phyloP scores from a whole-genome alignment of 1,140 invertebrate species.

The Nixonia krombeini region DNA sequence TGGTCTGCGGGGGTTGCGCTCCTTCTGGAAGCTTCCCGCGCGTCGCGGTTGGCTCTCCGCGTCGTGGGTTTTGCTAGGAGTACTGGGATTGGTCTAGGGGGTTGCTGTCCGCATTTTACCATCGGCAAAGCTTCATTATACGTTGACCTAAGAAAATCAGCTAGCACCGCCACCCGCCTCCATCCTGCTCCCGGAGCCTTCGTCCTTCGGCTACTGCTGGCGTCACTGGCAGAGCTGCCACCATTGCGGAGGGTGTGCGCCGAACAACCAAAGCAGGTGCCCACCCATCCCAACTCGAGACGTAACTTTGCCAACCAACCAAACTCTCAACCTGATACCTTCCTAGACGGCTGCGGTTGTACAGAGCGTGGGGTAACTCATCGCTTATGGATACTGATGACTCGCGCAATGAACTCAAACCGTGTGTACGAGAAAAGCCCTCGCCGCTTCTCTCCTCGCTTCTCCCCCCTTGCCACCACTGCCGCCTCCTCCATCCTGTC shows the following conservation, averaged over 20 bases:
- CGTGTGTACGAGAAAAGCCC: conserved; percentile 47
- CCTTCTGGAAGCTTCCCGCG: conserved; percentile 22
- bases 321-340: conserved; percentile 44
- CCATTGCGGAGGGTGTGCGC: conserved; percentile 48
- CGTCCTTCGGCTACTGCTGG: conserved; percentile 53
- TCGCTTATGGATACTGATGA: conserved; percentile 73
- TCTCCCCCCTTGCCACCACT: not conserved
- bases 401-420: conserved; percentile 71
- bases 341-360: conserved; percentile 18
- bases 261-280: conserved; percentile 67
- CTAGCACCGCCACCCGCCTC: conserved; percentile 53
- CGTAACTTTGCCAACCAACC: conserved; percentile 37
- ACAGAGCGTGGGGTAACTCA: conserved; percentile 63
- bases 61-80: conserved; percentile 30
- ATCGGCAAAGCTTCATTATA: conserved; percentile 67
- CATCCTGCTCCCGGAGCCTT: conserved; percentile 38
- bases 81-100: conserved; percentile 55
- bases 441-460: conserved; percentile 13
- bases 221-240: conserved; percentile 42
- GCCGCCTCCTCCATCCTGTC: conserved; percentile 1
- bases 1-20: conserved; percentile 50
- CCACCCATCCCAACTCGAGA: conserved; percentile 47
- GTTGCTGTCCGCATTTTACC: conserved; percentile 49
- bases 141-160: conserved; percentile 73
- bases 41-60: conserved; percentile 43